These are phyloP conservation scores for Rissa tridactyla DNA, from an alignment of 2,113 vertebrate genomes.

Conservation along the genomic window DNA sequence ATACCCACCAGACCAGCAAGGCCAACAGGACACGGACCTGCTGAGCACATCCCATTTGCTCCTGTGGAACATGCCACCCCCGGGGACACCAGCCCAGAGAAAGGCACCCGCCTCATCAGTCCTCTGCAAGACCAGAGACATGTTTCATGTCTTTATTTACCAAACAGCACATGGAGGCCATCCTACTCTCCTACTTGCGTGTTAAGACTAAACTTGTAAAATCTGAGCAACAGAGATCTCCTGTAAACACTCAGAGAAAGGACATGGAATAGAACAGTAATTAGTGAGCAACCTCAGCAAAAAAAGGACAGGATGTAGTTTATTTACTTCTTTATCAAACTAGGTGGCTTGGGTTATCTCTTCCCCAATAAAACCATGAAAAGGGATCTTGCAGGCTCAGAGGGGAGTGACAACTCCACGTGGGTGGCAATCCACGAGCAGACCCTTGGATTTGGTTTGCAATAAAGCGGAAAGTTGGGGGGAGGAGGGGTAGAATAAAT, in stretches of 20 bases:
- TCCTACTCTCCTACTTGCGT: not conserved
- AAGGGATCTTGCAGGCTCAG: not conserved
- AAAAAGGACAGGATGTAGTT: not conserved
- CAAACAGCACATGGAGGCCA: not conserved
- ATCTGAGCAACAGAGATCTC: not conserved
- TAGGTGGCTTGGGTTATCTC: not conserved
- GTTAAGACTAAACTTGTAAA: not conserved
- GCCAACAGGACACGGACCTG: not conserved
- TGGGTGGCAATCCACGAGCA: not conserved
- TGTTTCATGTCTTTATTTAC: not conserved
- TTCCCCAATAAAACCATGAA: not conserved
- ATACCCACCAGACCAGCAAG: not conserved
- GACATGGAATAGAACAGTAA: not conserved
- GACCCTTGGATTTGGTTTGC: not conserved
- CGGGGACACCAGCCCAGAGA: not conserved
- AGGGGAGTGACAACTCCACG: rapidly evolving
- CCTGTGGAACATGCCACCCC: not conserved
- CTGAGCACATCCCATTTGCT: not conserved
- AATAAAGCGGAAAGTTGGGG: not conserved
- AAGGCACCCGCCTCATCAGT: not conserved
- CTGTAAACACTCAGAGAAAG: not conserved
- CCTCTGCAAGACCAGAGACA: not conserved
- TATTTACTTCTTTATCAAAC: not conserved
- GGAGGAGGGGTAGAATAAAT: not conserved
- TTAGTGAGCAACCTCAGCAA: not conserved